phyloP scores from a whole-genome alignment of 2,888 invertebrate genomes.

The Crossocerus cetratus region DNA sequence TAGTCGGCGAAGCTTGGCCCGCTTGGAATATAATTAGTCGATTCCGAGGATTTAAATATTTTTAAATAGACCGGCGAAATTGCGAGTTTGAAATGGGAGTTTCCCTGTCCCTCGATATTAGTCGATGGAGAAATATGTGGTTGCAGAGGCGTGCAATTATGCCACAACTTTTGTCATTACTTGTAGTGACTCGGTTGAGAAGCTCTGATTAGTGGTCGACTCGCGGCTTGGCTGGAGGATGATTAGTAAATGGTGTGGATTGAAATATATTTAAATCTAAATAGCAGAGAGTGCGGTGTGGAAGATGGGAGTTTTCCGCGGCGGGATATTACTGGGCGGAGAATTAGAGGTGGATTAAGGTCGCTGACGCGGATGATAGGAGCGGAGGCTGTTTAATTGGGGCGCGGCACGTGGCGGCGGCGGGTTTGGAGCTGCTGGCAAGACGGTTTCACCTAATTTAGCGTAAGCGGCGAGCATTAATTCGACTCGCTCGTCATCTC shows the following conservation, averaged over 20 bases:
- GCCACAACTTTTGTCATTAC: slow-evolving; percentile 58
- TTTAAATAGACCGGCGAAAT: no score
- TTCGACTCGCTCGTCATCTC: slow-evolving; percentile 19
- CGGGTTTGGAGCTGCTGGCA: background rate
- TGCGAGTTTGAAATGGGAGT: no score
- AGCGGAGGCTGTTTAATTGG: no score
- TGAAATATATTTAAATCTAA: slow-evolving; percentile 53
- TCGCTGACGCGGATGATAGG: no score
- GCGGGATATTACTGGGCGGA: no score
- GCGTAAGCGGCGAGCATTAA: slow-evolving; percentile 26
- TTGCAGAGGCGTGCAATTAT: no score
- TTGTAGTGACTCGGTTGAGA: slow-evolving; percentile 56
- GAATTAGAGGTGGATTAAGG: no score
- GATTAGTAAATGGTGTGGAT: slow-evolving; percentile 63
- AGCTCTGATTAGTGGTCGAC: slow-evolving; percentile 12
- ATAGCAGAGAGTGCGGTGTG: background rate
- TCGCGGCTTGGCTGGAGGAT: slow-evolving; percentile 40
- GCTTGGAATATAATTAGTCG: slow-evolving; percentile 61
- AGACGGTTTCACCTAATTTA: slow-evolving; percentile 36
- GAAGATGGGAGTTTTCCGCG: no score
- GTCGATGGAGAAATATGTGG: no score
- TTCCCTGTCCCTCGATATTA: no score
- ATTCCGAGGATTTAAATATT: slow-evolving; percentile 57
- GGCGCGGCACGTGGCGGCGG: background rate
- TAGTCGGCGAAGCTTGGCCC: slow-evolving; percentile 21